Percentiles rank a stretch among this genome's conserved stretches.
Evolutionary conservation across 92 coral and sea anemone species (phyloP).

Genomic region (Epizoanthus stellaris): DNA sequence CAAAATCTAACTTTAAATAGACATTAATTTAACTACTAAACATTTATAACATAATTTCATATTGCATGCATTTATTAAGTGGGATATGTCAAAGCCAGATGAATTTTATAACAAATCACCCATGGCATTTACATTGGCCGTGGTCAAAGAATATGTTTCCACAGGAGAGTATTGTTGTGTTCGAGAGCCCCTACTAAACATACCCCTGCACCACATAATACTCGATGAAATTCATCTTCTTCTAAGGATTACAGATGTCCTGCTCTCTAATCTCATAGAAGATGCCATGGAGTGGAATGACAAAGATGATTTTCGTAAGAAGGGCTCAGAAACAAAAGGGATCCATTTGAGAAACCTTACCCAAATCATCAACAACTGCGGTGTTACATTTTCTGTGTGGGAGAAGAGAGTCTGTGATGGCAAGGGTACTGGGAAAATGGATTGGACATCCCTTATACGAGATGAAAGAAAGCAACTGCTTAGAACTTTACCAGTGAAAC

Average conservation of each 20-base stretch:
- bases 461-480: conserved; percentile 19
- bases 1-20: neutral
- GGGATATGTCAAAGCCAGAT: conserved; percentile 55
- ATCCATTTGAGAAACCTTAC: conserved; percentile 39
- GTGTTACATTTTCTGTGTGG: conserved; percentile 56
- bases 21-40: neutral
- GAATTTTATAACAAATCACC: conserved; percentile 37
- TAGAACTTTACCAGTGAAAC: conserved; percentile 23
- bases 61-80: conserved; percentile 18
- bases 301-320: conserved; percentile 31
- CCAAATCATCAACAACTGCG: conserved; percentile 44
- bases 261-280: conserved; percentile 27
- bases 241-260: conserved; percentile 29
- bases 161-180: conserved; percentile 52
- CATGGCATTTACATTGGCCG: conserved; percentile 43
- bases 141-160: conserved; percentile 40
- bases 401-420: conserved; percentile 46
- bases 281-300: conserved; percentile 64
- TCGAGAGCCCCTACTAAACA: conserved; percentile 51
- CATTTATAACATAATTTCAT: neutral
- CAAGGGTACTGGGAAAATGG: conserved; percentile 16
- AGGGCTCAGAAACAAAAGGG: conserved; percentile 38
- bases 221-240: conserved; percentile 59
- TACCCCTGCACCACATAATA: conserved; percentile 54
- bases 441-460: neutral